Base-by-base conservation (phyloP, 2,113 vertebrate species). In the Bufo gargarizans region DNA sequence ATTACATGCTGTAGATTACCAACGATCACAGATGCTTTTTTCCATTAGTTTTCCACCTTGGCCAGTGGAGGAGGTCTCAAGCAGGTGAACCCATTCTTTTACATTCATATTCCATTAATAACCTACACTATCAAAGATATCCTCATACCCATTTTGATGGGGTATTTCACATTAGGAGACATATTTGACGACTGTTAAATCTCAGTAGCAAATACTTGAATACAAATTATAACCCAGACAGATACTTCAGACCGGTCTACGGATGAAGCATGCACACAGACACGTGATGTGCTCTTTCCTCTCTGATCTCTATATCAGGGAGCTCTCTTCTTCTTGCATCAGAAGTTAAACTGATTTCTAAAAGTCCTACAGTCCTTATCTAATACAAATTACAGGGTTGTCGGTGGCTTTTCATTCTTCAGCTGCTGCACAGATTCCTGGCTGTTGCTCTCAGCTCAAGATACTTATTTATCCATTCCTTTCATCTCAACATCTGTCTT, bases 381-480 rank as follows among this genome's bases (percentile, higher is more conserved):
- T 58, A 33, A 80, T 80, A 80, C 55, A 80, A 58, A 33, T 80
- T 56, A 59, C 12, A 56, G 53, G n/a, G 55, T 58, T 80, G 55
- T 56, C 50, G 33, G 77, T 58, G 13, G 13, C 77, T 80, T 80
- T 59, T 59, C 77, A 80, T 58, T 43, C 53, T 80, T 80, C n/a
- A 80, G 77, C 9, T 80, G 14, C 55, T 59, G n/a, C 2, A 7
- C 50, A 55, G 20, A 56, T 78, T 78, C 50, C 77, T 22, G 50
- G 56, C 14, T 50, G 72, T 76, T 76, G 45, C 72, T 78, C 19
- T 56, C 50, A 56, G 50, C 49, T 78, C 77, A 20, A 11, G 22
- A 78, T 19, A 78, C 17, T 78, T n/a, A 56, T 78, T 78, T 78
- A 78, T 78, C 50, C 77, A 78, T 78, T 55, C 77, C 20, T 78